A percentile compares a stretch with the other conserved stretches of the same genome.
These are phyloP conservation scores for Octodon degus DNA, from an alignment of 2,113 vertebrate species.

Conservation along the genomic window DNA sequence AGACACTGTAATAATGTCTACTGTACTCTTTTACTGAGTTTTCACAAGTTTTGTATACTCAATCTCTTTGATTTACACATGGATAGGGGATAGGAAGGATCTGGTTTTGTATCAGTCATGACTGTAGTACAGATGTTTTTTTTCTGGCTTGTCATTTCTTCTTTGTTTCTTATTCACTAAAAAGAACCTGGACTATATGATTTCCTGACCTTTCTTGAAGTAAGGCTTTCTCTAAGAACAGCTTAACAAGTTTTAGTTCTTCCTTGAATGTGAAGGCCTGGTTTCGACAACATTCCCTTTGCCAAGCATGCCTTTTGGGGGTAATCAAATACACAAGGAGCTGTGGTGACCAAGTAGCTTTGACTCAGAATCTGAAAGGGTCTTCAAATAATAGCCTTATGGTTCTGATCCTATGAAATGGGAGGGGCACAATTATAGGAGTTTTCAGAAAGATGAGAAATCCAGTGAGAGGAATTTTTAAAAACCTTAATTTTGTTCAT, in stretches of 20 bases:
- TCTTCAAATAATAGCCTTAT: slow-evolving; percentile 5
- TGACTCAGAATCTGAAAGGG: background rate
- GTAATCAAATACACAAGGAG: background rate
- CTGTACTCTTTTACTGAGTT: background rate
- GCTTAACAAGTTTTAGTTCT: background rate
- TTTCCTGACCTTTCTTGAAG: background rate
- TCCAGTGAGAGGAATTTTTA: background rate
- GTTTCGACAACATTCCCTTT: slow-evolving; percentile 20
- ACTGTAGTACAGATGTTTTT: background rate
- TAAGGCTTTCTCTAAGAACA: slow-evolving; percentile 14
- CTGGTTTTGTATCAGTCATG: background rate
- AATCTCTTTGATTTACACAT: background rate
- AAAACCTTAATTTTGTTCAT: slow-evolving; percentile 44
- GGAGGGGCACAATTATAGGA: background rate
- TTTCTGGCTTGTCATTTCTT: background rate
- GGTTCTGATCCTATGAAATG: background rate
- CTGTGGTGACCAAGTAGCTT: background rate
- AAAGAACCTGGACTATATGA: background rate
- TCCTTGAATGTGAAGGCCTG: background rate
- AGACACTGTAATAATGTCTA: background rate
- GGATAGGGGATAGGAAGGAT: slow-evolving; percentile 19
- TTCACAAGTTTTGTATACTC: background rate
- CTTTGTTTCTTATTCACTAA: background rate
- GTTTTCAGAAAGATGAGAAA: slow-evolving; percentile 13
- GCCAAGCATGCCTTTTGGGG: background rate